These are phyloP conservation scores for Prietella phreatophila DNA, from an alignment of 2,113 vertebrate species.

Conservation along the genomic window DNA sequence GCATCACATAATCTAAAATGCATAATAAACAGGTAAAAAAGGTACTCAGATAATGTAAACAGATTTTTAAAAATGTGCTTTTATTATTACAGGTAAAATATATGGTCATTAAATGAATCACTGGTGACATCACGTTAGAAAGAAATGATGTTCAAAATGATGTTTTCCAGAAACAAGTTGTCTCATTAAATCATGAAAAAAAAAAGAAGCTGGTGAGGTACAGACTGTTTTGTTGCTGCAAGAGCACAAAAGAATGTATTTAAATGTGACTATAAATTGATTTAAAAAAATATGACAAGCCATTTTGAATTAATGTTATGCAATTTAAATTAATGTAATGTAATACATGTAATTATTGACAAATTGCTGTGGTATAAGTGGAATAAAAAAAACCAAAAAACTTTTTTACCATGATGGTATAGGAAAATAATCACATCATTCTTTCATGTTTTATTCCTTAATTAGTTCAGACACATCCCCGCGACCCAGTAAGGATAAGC, in stretches of 20 bases:
- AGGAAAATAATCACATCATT: not conserved
- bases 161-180: not conserved
- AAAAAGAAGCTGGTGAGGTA: not conserved
- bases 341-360: not conserved
- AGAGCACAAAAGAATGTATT: not conserved
- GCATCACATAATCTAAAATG: not conserved
- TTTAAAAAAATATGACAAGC: too few species aligned
- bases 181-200: not conserved
- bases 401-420: not conserved
- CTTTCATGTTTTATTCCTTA: not conserved
- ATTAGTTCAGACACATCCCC: not conserved
- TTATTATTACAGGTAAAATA: not conserved
- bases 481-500: too few species aligned
- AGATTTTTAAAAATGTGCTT: not conserved
- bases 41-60: too few species aligned
- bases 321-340: too few species aligned
- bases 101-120: not conserved
- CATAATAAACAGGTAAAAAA: not conserved
- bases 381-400: not conserved
- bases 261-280: not conserved
- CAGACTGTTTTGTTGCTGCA: not conserved
- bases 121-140: not conserved
- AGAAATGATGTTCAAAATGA: too few species aligned
- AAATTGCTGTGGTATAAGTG: not conserved
- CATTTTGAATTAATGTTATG: not conserved